These are phyloP conservation scores for Calameuta filiformis DNA, from an alignment of 2,888 invertebrate species.

Conservation along the genomic window DNA sequence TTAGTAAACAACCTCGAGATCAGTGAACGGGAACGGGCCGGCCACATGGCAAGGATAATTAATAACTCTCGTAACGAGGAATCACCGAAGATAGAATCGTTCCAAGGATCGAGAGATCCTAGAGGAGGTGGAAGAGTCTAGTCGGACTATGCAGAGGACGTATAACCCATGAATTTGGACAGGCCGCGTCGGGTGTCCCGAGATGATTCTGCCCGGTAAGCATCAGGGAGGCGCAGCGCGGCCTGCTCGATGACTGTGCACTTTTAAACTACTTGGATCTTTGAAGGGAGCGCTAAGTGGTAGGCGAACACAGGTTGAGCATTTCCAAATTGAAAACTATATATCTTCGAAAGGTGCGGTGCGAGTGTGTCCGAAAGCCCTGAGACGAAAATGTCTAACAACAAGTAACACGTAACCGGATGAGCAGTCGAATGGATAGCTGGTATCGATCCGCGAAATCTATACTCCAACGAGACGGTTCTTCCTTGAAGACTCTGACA, in stretches of 20 bases:
- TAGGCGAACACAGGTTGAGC: conserved; percentile 36
- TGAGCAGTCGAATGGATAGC: background rate
- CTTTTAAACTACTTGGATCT: conserved; percentile 24
- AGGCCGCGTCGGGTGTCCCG: conserved; percentile 26
- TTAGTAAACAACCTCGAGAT: background rate
- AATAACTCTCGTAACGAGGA: conserved; percentile 51
- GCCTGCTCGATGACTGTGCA: conserved; percentile 43
- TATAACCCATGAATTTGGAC: background rate
- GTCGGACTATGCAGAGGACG: background rate
- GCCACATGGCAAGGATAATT: conserved; percentile 42
- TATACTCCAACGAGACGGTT: background rate
- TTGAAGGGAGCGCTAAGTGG: conserved; percentile 38
- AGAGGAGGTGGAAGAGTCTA: background rate
- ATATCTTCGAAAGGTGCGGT: background rate
- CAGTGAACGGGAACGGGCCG: conserved; percentile 16
- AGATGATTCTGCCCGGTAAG: conserved; percentile 39
- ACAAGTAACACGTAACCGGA: background rate
- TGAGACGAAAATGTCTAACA: background rate
- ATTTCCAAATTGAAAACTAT: conserved; percentile 8
- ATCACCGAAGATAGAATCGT: conserved; percentile 39
- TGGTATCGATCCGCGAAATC: background rate
- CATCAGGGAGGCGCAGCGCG: conserved; percentile 22
- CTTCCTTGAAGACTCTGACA: background rate
- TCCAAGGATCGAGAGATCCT: background rate
- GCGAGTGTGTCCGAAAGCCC: background rate